Evolutionary conservation across 2,797 vertebrate species (phyloP).

Genomic region (Amphiprion clarkii): DNA sequence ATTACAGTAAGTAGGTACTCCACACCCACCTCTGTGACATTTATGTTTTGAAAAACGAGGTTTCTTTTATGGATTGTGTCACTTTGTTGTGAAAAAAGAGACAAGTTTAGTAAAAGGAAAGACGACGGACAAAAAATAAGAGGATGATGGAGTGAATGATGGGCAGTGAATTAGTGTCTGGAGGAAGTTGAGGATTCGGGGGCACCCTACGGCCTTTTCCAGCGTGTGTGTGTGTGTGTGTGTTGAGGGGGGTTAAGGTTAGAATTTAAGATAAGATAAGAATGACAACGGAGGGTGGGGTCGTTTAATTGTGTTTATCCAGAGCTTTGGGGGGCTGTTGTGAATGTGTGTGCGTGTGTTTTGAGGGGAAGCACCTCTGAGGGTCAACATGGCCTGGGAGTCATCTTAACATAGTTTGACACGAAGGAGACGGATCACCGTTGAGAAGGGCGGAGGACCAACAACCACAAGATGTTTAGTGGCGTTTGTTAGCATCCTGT

Average conservation of each 20-base stretch:
- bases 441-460: conserved; percentile 65
- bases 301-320: conserved; percentile 80
- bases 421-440: conserved; percentile 76
- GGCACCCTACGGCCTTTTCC: conserved; percentile 67
- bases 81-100: conserved; percentile 24
- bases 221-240: conserved; percentile 30
- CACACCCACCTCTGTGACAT: conserved; percentile 23
- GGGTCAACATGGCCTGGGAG: conserved; percentile 79
- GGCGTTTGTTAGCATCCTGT: conserved; percentile 76
- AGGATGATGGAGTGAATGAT: conserved; percentile 60
- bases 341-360: conserved; percentile 50
- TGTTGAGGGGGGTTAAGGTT: conserved; percentile 60
- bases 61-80: conserved; percentile 3
- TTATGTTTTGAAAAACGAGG: conserved; percentile 7
- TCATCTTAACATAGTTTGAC: conserved; percentile 72
- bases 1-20: conserved; percentile 38
- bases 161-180: conserved; percentile 66
- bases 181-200: conserved; percentile 64
- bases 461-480: conserved; percentile 65
- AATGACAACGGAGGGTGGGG: conserved; percentile 73
- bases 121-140: conserved; percentile 17
- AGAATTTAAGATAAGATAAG: conserved; percentile 81
- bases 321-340: conserved; percentile 62
- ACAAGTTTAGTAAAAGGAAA: conserved; percentile 30
- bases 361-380: conserved; percentile 57